Base-by-base conservation (phyloP, 2,888 invertebrate species). In the Apocheima hispidaria region DNA sequence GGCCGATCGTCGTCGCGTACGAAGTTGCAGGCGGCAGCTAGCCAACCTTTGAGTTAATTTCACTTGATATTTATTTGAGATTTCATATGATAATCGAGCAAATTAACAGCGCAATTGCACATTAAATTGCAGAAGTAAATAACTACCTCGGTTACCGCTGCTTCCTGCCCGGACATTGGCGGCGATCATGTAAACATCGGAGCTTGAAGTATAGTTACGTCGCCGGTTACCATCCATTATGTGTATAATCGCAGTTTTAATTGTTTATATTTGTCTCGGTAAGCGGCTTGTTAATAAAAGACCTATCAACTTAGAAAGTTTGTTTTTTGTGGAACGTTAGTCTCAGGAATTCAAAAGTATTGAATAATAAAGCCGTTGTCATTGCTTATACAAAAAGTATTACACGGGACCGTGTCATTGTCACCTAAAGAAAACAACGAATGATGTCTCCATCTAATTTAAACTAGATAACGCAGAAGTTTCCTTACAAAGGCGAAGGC, bases 171-270 rank as follows among this genome's bases (percentile, higher is more conserved):
- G 55, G 40, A 40, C 38, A 49, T 48, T 30, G 44, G 50, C 10
- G 16, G 28, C 53, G 38, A 41, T 41, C 40, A 46, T 55, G 58
- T 60, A 57, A 55, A 49, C 35, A 26, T 21, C 20, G 30, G 48
- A 33, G 14, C 20, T 33, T 43, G 7, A 14, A 16, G 9, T 36
- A 7, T 49, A 40, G 36, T 58, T 54, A 16, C 40, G 12, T 40
- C 53, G 23, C 21, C 38, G 35, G 12, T 55, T 30, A 40, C 18
- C 12, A 5, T 3, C 49, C 14, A 52, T 55, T 63, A 65, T 61
- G 58, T 59, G 62, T 36, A 36, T 52, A 60, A 57, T 56, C 18
- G 38, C 23, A 28, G 46, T 12, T 23, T 50, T 49, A 23, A 49
- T 35, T 4, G 16, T 18, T 59, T 57, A 23, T 44, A 53, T 60